phyloP scores from a whole-genome alignment of 2,888 invertebrate species.

The Lasioglossum calceatum region DNA sequence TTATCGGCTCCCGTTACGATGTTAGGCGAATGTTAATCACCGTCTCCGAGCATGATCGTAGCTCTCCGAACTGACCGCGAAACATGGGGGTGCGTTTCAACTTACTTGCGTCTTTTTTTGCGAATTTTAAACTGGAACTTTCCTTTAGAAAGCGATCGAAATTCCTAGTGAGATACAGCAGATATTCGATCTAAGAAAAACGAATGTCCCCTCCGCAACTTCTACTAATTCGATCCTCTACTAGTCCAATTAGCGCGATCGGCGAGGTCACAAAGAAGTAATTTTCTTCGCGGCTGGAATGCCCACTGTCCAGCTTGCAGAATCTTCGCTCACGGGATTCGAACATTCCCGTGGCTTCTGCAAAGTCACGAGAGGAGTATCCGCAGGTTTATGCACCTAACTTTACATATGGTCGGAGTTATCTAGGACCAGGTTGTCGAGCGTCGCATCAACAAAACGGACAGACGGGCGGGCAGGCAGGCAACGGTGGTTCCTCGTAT shows the following conservation, averaged over 20 bases:
- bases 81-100: not conserved
- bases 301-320: no score
- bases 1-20: constrained; percentile 12
- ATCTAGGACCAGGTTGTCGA: constrained; percentile 1
- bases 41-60: not conserved
- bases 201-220: no score
- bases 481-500: constrained; percentile 24
- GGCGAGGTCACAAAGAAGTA: no score
- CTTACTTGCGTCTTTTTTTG: not conserved
- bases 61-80: not conserved
- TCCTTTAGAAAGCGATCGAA: not conserved
- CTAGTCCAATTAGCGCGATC: no score
- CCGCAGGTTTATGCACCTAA: not conserved
- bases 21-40: not conserved
- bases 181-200: no score
- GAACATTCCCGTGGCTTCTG: not conserved
- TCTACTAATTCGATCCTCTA: no score
- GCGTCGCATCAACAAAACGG: constrained; percentile 23
- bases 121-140: not conserved
- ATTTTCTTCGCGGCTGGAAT: no score
- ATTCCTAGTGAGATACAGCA: no score
- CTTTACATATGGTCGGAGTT: not conserved
- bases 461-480: not conserved
- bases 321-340: no score
- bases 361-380: not conserved